Percentiles rank a stretch among this genome's conserved stretches.
phyloP scores from a whole-genome alignment of 2,888 invertebrate genomes.

The Archaeoteleia sp. region DNA sequence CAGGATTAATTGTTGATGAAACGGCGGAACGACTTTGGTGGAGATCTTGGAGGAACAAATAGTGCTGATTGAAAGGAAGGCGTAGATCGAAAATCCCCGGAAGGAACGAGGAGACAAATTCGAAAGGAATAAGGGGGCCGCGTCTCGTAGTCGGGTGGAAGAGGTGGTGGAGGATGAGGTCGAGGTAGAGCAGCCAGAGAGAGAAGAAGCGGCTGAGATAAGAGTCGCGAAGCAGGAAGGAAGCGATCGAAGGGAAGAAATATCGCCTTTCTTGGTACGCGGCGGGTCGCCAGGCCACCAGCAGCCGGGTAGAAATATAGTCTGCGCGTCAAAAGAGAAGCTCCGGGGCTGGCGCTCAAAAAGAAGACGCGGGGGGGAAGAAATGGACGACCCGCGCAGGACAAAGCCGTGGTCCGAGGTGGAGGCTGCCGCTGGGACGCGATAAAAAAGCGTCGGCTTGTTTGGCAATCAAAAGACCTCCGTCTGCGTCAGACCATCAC shows the following conservation, averaged over 20 bases:
- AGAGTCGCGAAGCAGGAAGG: constrained; percentile 26
- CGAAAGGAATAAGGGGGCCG: constrained; percentile 25
- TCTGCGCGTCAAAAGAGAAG: constrained; percentile 41
- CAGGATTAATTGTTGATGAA: constrained; percentile 37
- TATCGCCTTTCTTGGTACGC: constrained; percentile 43
- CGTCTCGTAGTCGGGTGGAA: no score
- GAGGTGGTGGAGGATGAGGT: no score
- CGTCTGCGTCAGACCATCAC: constrained; percentile 37
- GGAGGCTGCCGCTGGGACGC: constrained; percentile 46
- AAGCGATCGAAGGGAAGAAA: constrained; percentile 51
- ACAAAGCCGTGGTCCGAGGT: constrained; percentile 31
- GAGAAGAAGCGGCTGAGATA: constrained; percentile 4
- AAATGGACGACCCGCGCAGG: constrained; percentile 29
- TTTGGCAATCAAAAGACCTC: constrained; percentile 58
- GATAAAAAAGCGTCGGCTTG: constrained; percentile 52
- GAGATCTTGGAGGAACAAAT: constrained; percentile 29
- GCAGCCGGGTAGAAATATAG: constrained; percentile 47
- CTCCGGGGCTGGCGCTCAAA: constrained; percentile 6
- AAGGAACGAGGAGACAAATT: constrained; percentile 29
- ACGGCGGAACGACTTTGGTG: constrained; percentile 19
- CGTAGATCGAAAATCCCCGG: constrained; percentile 33
- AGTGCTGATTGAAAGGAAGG: constrained; percentile 45
- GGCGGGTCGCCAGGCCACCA: constrained; percentile 46
- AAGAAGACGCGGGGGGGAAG: constrained; percentile 11
- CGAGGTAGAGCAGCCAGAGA: no score